Evolutionary conservation across 1,140 invertebrate species (phyloP), one percentile per base, ranked within the genome.

Genomic region (Hyposmocoma kahamanoa): DNA sequence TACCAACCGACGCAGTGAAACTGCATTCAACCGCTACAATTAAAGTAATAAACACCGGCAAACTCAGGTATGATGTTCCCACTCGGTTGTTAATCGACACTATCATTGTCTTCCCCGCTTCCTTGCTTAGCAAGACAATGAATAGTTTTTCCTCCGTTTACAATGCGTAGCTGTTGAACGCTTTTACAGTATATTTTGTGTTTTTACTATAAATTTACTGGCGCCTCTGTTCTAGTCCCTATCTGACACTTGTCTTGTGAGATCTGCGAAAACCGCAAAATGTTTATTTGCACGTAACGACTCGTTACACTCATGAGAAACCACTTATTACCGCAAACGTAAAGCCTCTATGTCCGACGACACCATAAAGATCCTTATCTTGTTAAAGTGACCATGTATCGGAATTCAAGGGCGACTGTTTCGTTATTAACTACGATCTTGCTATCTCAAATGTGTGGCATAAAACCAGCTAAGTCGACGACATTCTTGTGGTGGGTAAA

Each of bases 21-120:
- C 72, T 68, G 70, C 66, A 71, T 68, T 68, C 52, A 59, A 63
- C 61, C 66, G 72, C 67, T 74, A 80, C 72, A 79, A 77, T 77
- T 77, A 75, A 75, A 71, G 66, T 72, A 69, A 72, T 76, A 76
- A 70, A 68, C 59, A 59, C 56, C 50, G 54, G 55, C 60, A 52
- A 71, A 62, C 66, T 62, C 50, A 66, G 61, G 67, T 73, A 72
- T 66, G 62, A 56, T n/a, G 63, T 74, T 78, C 67, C 61, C 69
- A 75, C 62, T 76, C 58, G 64, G 57, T 72, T 51, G 50, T 67
- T 69, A 69, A 70, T 75, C 67, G 61, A 61, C 61, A 53, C 51
- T 70, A 77, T 69, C 70, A 80, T 81, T 81, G 76, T 79, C 67
- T 76, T 72, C 46, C 34, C 32, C 48, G 61, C 53, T 76, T 72